Evolutionary conservation across 2,888 invertebrate species (phyloP), one percentile per base, ranked within the genome.

Genomic region (Hetaerina titia): DNA sequence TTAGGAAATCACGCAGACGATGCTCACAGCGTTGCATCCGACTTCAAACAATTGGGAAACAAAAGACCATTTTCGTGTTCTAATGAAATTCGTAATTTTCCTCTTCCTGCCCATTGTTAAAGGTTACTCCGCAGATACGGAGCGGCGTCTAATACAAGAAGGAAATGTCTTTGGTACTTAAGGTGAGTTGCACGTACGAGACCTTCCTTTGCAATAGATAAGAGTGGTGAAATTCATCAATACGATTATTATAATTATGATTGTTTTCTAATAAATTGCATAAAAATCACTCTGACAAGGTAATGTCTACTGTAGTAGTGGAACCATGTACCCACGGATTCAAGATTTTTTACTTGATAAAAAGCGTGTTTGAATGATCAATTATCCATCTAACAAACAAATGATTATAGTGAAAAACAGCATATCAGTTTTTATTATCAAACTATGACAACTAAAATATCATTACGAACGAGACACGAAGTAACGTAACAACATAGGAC

Each of bases 81-180:
- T 81, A 11, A n/a, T 81, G 25, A 31, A 25, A 81, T 31, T 8
- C 22, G 81, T 31, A 13, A 81, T 81, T 81, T 81, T 31, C 2
- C 81, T 31, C 81, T 81, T 81, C 81, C 81, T 81, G 81, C 31
- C 25, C 81, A 81, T 31, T 81, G 81, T 81, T 25, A 81, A 31
- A 25, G 31, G 25, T 31, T n/a, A 31, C 81, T 22, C 9, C 11
- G 9, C 2, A 15, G 22, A 81, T 31, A 31, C 11, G 11, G 25
- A 25, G 81, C n/a, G 13, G 31, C 13, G 25, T 81, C 7, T 69
- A 69, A 69, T n/a, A 6, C n/a, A 0, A n/a, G 69, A 22, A 5
- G 22, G n/a, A 69, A 81, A 81, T 31, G 2, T 31, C 2, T 69
- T 81, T 31, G 31, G 81, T 15, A 31, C 1, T 22, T n/a, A 69